A percentile compares a stretch with the other conserved stretches of the same genome.
phyloP scores from a whole-genome alignment of 1,140 invertebrate genomes.

The Bombus terrestris region DNA sequence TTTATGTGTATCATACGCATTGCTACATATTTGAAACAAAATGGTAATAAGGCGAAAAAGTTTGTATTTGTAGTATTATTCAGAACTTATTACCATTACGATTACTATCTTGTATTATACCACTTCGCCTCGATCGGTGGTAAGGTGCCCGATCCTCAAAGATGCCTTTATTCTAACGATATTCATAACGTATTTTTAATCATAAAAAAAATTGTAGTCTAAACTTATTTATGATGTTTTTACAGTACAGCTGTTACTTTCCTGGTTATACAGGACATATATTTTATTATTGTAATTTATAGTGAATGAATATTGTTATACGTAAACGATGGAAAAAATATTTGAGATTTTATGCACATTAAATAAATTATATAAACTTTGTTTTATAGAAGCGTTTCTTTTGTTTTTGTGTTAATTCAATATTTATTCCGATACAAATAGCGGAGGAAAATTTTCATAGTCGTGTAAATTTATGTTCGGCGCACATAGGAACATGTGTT shows the following conservation, averaged over 20 bases:
- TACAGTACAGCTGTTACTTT: constrained; percentile 57
- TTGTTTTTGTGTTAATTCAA: neutral
- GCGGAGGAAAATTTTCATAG: neutral
- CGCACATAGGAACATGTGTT: neutral
- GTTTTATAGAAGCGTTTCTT: constrained; percentile 24
- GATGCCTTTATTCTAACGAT: constrained; percentile 9
- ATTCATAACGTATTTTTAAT: neutral
- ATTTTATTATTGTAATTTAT: constrained; percentile 73
- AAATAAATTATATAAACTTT: constrained; percentile 64
- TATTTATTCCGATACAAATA: neutral
- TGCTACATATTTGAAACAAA: neutral
- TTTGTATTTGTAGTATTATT: constrained; percentile 8
- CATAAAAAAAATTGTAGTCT: neutral
- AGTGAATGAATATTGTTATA: constrained; percentile 49
- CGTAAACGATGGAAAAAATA: constrained; percentile 41
- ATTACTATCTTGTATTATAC: neutral
- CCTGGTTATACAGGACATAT: constrained; percentile 74
- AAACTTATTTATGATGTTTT: constrained; percentile 67
- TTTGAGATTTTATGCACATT: constrained; percentile 45
- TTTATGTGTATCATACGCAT: neutral
- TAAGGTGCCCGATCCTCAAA: neutral
- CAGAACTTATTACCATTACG: neutral
- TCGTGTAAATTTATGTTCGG: neutral
- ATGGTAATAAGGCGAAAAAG: neutral
- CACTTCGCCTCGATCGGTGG: neutral